phyloP scores from a whole-genome alignment of 2,797 vertebrate species.

The Chelidonichthys spinosus region DNA sequence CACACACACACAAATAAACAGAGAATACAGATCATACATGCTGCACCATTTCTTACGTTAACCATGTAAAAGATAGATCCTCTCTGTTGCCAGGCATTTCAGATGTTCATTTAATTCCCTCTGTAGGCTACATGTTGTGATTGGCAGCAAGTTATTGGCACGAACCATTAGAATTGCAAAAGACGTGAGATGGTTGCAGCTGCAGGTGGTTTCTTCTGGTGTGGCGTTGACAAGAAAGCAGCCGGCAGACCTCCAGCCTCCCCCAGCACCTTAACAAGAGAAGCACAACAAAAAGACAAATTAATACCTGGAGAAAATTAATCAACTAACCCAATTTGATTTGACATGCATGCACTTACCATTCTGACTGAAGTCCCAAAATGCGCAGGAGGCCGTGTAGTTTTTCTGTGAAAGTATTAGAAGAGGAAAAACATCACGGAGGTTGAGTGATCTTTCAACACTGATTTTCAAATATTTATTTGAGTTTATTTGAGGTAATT shows the following conservation, averaged over 20 bases:
- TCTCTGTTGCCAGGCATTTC: neutral
- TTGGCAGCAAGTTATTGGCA: neutral
- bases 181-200: conserved; percentile 94
- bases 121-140: neutral
- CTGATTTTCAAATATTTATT: neutral
- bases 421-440: neutral
- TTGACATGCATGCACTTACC: conserved; percentile 77
- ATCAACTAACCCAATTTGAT: neutral
- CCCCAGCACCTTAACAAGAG: conserved; percentile 80
- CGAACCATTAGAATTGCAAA: conserved; percentile 93
- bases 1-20: conserved; percentile 39
- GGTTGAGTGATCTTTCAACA: neutral
- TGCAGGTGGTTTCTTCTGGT: conserved; percentile 87
- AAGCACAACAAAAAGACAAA: neutral
- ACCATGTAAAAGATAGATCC: neutral
- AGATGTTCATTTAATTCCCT: neutral
- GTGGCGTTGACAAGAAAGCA: conserved; percentile 85
- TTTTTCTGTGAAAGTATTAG: conserved; percentile 74
- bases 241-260: conserved; percentile 89
- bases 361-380: conserved; percentile 90
- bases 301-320: neutral
- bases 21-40: neutral
- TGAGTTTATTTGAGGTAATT: neutral
- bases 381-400: conserved; percentile 85
- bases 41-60: neutral